Evolutionary conservation across 1,140 invertebrate genomes (phyloP), one percentile per base, ranked within the genome.

Genomic region (Akabosia matsudoensis): DNA sequence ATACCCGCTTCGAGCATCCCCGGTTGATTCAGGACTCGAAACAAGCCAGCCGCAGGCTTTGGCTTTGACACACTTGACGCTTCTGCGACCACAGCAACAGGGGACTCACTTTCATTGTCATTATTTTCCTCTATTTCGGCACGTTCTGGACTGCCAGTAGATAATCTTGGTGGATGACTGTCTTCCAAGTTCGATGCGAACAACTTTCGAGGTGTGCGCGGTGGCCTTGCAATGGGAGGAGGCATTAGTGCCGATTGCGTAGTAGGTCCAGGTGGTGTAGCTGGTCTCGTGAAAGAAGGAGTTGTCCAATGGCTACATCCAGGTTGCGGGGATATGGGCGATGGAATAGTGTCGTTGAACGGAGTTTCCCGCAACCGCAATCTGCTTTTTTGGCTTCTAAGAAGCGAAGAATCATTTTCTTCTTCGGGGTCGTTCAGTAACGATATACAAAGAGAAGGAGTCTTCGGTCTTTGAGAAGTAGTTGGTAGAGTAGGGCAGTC

Each of bases 1-100:
- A 77, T 54, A 1, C 79, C 79, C 28, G 76, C 74, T n/a, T 24
- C 54, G 7, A 79, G 52, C 16, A 74, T 33, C n/a, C 34, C 45
- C 18, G 73, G 76, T 45, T 77, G 56, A 13, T 64, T 64, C 33
- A 79, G 13, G 0, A 78, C 24, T 14, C 76, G 16, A 37, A 45
- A 67, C 13, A 31, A 2, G 13, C 28, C 2, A 1, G 26, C 61
- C 4, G 31, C 30, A 22, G 28, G 3, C 14, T 67, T 3, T n/a
- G 28, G 3, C 14, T 67, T 18, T 13, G 24, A 30, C 3, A 67
- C 61, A 30, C 14, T 30, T 30, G 61, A 2, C 4, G 61, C 61
- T 30, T 67, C 61, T 16, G 24, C 28, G 28, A 24, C 61, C 4
- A 30, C 30, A 2, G 61, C 64, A 56, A 77, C 74, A 14, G 54